These are phyloP conservation scores for Apodemus speciosus DNA, from an alignment of 2,113 vertebrate species.

Conservation along the genomic window DNA sequence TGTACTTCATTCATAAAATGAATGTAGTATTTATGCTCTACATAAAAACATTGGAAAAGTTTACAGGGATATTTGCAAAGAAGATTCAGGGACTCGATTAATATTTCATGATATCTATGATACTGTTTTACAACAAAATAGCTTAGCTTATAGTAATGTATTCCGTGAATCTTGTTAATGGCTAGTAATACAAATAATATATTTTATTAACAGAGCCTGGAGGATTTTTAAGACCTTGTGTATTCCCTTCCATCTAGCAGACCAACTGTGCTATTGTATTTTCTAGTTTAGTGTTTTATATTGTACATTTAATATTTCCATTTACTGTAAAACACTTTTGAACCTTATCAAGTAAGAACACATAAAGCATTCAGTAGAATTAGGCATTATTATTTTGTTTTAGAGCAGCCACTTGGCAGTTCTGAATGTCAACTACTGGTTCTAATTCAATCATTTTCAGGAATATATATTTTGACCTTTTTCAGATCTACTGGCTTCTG, in stretches of 20 bases:
- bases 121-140: slow-evolving; percentile 39
- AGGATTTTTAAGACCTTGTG: slow-evolving; percentile 25
- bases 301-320: slow-evolving; percentile 1
- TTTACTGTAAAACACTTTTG: neutral
- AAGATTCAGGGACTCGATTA: slow-evolving; percentile 17
- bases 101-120: slow-evolving; percentile 39
- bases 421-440: neutral
- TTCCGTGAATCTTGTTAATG: slow-evolving; percentile 54
- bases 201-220: neutral
- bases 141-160: slow-evolving; percentile 32
- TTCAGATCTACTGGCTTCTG: neutral
- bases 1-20: slow-evolving; percentile 18
- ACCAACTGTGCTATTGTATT: neutral
- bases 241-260: neutral
- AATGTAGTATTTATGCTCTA: neutral
- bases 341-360: neutral
- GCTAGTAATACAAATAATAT: slow-evolving; percentile 25
- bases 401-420: neutral
- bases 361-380: neutral
- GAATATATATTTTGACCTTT: slow-evolving; percentile 54
- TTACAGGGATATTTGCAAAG: neutral
- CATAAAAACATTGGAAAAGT: slow-evolving; percentile 10
- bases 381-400: neutral
- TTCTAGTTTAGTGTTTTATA: slow-evolving; percentile 7
- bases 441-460: neutral